These are phyloP conservation scores for Bombus vancouverensis DNA, from an alignment of 1,140 invertebrate genomes.

Conservation along the genomic window DNA sequence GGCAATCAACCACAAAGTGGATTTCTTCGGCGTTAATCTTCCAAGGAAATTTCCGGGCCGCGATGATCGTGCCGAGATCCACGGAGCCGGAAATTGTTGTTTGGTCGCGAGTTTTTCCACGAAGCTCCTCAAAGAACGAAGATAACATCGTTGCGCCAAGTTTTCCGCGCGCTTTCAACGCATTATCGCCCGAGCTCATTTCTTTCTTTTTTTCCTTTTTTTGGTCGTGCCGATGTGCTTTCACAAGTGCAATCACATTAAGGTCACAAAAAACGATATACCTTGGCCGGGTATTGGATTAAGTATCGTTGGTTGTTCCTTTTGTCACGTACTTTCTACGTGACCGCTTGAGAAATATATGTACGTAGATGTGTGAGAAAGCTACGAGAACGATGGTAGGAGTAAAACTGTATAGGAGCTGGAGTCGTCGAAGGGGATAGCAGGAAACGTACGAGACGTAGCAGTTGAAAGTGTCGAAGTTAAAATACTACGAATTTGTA, in stretches of 20 bases:
- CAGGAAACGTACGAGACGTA: neutral
- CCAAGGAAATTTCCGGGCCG: neutral
- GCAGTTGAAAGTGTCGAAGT: neutral
- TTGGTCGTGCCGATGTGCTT: neutral
- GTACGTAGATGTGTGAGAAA: neutral
- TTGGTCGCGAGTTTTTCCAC: neutral
- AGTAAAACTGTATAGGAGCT: neutral
- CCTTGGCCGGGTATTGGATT: neutral
- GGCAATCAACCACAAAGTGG: constrained; percentile 49
- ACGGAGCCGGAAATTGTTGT: constrained; percentile 12
- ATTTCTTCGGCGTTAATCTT: constrained; percentile 45
- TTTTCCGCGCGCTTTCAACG: neutral
- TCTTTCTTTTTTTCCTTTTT: too few species aligned
- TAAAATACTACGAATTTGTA: constrained; percentile 11
- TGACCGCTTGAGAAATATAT: neutral
- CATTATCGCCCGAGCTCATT: neutral
- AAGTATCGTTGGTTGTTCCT: neutral
- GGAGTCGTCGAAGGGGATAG: neutral
- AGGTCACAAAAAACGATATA: neutral
- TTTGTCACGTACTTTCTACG: neutral
- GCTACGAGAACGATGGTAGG: too few species aligned
- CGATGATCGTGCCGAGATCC: constrained; percentile 1
- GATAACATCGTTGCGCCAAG: neutral
- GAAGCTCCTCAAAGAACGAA: neutral
- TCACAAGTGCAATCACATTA: neutral